These are phyloP conservation scores for Cirrhinus mrigala DNA, from an alignment of 2,797 vertebrate genomes.

Conservation along the genomic window DNA sequence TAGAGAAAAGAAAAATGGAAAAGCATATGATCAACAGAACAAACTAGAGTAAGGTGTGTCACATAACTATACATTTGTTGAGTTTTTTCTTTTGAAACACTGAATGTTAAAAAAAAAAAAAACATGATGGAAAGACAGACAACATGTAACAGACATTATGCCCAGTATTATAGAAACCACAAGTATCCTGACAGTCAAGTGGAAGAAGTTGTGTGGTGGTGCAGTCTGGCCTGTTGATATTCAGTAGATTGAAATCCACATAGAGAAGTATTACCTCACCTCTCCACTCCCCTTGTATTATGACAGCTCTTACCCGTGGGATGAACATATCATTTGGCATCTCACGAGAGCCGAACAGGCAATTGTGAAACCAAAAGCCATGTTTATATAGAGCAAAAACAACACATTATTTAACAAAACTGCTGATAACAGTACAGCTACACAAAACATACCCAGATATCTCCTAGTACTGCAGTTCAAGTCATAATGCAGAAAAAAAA, in stretches of 20 bases:
- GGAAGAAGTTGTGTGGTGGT: background rate
- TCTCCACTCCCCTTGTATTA: slow-evolving; percentile 18
- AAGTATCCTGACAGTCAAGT: slow-evolving; percentile 8
- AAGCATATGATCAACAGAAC: slow-evolving; percentile 3
- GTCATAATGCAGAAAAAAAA: background rate
- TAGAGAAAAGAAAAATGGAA: background rate
- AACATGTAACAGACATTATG: background rate
- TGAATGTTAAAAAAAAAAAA: too few species aligned
- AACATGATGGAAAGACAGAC: background rate
- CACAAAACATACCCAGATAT: background rate
- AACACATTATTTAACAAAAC: background rate
- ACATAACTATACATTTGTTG: background rate
- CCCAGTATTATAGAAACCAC: background rate
- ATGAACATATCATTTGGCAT: slow-evolving; percentile 18
- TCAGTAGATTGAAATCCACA: slow-evolving; percentile 2
- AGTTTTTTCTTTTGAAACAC: background rate
- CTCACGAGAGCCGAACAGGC: background rate
- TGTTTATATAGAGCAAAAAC: background rate
- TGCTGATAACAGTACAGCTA: background rate
- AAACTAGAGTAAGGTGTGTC: background rate
- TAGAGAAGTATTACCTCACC: slow-evolving; percentile 2
- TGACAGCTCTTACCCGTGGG: background rate
- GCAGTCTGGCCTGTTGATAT: slow-evolving; percentile 15
- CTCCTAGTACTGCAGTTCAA: background rate
- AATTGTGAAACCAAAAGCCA: slow-evolving; percentile 19